Base-by-base conservation (phyloP, 2,888 invertebrate species). In the Drosophila vallismaia region DNA sequence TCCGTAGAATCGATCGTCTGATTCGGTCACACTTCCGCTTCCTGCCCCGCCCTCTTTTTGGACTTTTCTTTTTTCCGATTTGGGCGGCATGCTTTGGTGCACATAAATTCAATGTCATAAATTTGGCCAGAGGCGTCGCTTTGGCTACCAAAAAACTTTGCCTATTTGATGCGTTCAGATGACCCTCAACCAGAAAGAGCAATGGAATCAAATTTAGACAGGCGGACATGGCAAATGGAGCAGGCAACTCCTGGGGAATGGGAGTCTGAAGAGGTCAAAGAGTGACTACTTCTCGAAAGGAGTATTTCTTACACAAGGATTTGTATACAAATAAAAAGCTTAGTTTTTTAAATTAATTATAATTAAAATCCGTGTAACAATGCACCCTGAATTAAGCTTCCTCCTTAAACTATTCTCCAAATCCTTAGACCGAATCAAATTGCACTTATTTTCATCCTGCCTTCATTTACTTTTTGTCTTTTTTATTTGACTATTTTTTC, bases 51-150 rank as follows among this genome's bases (percentile, higher is more conserved):
- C 70, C 29, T 29, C 69, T 64, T 24, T 19, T 9, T 19, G 19
- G 4, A 19, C 56, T 8, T n/a, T 9, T 40, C 52, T 14, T 48
- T 45, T 54, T 14, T 14, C 5, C 8, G 12, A 12, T 8, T 45
- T 29, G 36, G 36, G 48, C 71, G 82, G 64, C 88, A 78, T 71
- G 87, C 86, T 76, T 71, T 83, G 88, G 60, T 81, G 88, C 85
- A 85, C 88, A 81, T 74, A 59, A 74, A 82, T 75, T 85, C 79
- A 71, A 66, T 81, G 79, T 71, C 86, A 87, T 88, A 88, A 88
- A 88, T 84, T 74, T 76, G 60, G 57, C 64, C 40, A 76, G 71
- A 74, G 84, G 89, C 84, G 84, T 85, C 84, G 66, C 53, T 45
- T 36, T 70, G 84, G 71, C 89, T 79, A 67, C 52, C 54, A 49